phyloP scores from a whole-genome alignment of 2,797 vertebrate species.

The Lacerta agilis region DNA sequence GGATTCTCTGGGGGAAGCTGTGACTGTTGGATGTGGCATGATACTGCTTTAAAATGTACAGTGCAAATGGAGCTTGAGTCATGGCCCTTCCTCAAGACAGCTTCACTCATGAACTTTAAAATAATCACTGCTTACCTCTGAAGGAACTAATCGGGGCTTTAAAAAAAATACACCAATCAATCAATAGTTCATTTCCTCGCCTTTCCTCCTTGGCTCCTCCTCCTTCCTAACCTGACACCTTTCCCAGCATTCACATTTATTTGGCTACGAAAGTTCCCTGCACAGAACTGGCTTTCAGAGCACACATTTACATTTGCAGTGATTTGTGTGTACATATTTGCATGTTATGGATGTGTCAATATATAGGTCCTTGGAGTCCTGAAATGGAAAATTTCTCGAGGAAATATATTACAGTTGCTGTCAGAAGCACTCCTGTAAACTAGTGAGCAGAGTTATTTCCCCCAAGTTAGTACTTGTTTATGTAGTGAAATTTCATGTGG shows the following conservation, averaged over 20 bases:
- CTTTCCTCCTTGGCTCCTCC: constrained; percentile 24
- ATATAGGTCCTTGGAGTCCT: constrained; percentile 20
- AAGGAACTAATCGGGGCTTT: background rate
- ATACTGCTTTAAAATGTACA: no score
- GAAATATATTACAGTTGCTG: constrained; percentile 36
- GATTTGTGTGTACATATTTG: constrained; percentile 50
- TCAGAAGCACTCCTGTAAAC: constrained; percentile 6
- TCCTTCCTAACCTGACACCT: fast-evolving
- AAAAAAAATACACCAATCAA: background rate
- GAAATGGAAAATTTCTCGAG: constrained; percentile 39
- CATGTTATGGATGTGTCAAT: constrained; percentile 30
- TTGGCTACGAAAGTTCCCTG: background rate
- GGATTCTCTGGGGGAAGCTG: background rate
- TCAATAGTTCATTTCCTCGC: constrained; percentile 3
- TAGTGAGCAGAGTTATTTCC: constrained; percentile 41
- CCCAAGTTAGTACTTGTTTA: background rate
- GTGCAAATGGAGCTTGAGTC: background rate
- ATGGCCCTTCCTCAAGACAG: background rate
- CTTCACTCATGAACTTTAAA: constrained; percentile 42
- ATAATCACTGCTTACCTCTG: constrained; percentile 28
- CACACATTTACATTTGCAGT: constrained; percentile 19
- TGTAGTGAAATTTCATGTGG: background rate
- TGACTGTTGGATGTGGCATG: no score
- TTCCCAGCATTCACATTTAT: background rate
- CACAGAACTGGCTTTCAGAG: constrained; percentile 23